Evolutionary conservation across 2,888 invertebrate species (phyloP).

Genomic region (Acanthosepion lycidas): DNA sequence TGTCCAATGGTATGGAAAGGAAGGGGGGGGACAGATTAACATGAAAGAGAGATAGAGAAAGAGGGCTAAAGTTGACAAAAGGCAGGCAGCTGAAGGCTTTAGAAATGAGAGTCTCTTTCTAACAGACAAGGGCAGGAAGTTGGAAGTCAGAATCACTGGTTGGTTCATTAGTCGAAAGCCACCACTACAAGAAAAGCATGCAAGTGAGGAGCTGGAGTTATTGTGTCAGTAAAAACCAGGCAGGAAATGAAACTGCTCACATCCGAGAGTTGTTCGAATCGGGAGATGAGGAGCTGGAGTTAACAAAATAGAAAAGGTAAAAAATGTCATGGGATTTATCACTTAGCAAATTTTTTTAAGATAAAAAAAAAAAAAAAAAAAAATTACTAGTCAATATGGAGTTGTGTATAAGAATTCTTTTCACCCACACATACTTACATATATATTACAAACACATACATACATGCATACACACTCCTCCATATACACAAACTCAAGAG

Average conservation of each 20-base stretch:
- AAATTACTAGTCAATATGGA: too few relatives aligned
- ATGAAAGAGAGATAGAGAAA: not conserved
- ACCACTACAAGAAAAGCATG: slow-evolving; percentile 43
- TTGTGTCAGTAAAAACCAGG: slow-evolving; percentile 46
- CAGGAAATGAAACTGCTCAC: slow-evolving; percentile 47
- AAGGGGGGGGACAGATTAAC: not conserved
- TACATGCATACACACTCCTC: not conserved
- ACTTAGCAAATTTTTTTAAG: slow-evolving; percentile 17
- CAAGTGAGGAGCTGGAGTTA: slow-evolving; percentile 47
- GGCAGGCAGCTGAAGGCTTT: not conserved
- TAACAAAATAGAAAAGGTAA: slow-evolving; percentile 41
- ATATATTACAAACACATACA: not conserved
- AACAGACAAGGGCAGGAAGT: not conserved
- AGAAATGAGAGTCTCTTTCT: not conserved
- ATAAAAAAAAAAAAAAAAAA: slow-evolving; percentile 39
- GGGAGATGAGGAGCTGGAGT: slow-evolving; percentile 46
- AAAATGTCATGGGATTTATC: slow-evolving; percentile 20
- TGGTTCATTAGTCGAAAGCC: slow-evolving; percentile 18
- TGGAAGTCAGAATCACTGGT: not conserved
- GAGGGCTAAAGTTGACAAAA: not conserved
- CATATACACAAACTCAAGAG: not conserved
- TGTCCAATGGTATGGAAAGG: not conserved
- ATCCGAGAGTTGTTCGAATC: slow-evolving; percentile 47
- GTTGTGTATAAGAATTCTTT: not conserved
- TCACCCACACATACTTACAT: too few relatives aligned